Conservation (phyloP, 2,888 invertebrate species). For the Slavum lentiscoides region DNA sequence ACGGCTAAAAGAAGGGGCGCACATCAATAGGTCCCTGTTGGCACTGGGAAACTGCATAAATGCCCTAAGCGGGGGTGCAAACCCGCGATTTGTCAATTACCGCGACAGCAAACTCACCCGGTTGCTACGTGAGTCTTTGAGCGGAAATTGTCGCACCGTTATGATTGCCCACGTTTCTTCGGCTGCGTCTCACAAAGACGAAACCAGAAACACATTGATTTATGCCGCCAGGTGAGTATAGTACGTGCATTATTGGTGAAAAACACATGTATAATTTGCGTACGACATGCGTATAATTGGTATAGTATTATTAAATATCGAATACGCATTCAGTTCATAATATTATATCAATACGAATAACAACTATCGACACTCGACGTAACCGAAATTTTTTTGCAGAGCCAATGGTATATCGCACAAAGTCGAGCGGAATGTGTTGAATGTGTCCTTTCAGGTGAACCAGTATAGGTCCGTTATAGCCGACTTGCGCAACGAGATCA, state of each 20-base stretch:
- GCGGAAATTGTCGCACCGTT: constrained; percentile 91
- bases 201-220: constrained; percentile 88
- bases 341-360: too few species aligned
- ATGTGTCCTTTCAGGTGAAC: constrained; percentile 77
- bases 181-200: constrained; percentile 79
- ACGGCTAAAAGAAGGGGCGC: constrained; percentile 87
- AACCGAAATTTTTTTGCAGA: constrained; percentile 59
- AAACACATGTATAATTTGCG: neutral
- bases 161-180: constrained; percentile 97
- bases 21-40: constrained; percentile 88
- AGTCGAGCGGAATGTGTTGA: constrained; percentile 69
- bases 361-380: neutral
- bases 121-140: constrained; percentile 81
- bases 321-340: too few species aligned
- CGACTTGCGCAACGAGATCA: constrained; percentile 83
- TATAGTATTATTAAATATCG: too few species aligned
- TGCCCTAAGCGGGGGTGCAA: constrained; percentile 77
- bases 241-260: neutral
- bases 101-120: constrained; percentile 93
- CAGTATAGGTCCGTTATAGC: constrained; percentile 82
- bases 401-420: constrained; percentile 90
- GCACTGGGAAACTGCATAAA: constrained; percentile 96
- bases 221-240: constrained; percentile 68
- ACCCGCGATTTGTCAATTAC: constrained; percentile 84
- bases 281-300: too few species aligned